A percentile compares a stretch with the other conserved stretches of the same genome.
Conservation (phyloP, 2,113 vertebrate genomes). For the Cinclus mexicanus region DNA sequence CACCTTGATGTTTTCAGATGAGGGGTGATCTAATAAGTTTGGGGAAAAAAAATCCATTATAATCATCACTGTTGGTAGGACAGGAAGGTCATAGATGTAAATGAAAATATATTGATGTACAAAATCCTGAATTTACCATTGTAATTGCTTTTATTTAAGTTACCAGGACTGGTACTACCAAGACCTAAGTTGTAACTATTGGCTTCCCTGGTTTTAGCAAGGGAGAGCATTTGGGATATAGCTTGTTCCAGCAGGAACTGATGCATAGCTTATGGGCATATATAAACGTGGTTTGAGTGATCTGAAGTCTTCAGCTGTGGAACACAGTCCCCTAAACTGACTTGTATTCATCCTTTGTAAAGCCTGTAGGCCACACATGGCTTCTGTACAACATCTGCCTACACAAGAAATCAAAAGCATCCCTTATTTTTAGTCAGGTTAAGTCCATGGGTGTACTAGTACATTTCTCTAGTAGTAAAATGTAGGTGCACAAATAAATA, state of each 20-base stretch:
- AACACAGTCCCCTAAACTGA: not conserved
- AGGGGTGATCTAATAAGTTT: not conserved
- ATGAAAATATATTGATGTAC: not conserved
- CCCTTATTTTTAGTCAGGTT: not conserved
- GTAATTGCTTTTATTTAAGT: not conserved
- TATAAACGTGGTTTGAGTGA: not conserved
- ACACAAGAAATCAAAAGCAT: not conserved
- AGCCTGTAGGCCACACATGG: not conserved
- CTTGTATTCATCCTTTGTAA: not conserved
- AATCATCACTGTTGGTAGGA: not conserved
- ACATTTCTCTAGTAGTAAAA: no score
- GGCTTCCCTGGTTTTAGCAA: not conserved
- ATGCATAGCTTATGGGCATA: fast-evolving
- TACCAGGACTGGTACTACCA: not conserved
- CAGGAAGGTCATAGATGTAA: not conserved
- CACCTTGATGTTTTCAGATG: not conserved
- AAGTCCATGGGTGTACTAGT: not conserved
- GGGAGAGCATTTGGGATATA: not conserved
- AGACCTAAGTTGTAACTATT: not conserved
- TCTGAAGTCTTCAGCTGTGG: not conserved
- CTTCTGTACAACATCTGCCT: not conserved
- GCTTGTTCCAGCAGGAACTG: not conserved
- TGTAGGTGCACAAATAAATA: not conserved
- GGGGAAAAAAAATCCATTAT: not conserved
- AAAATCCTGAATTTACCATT: not conserved